These are phyloP conservation scores for Gymnosoma rotundatum DNA, from an alignment of 2,888 invertebrate genomes.

Conservation along the genomic window DNA sequence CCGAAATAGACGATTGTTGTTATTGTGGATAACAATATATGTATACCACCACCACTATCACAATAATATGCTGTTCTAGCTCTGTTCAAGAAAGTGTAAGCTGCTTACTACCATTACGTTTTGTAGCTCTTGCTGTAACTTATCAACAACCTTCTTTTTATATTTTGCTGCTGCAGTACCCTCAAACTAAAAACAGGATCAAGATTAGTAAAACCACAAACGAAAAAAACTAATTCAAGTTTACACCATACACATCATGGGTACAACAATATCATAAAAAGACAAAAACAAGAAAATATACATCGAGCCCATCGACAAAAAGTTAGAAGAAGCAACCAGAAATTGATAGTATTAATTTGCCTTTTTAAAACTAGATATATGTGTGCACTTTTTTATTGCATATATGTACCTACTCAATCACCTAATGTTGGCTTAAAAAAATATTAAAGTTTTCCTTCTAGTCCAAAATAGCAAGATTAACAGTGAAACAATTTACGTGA, in stretches of 20 bases:
- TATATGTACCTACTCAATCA: slow-evolving; percentile 6
- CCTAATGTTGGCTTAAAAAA: background rate
- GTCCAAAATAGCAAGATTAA: background rate
- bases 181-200: slow-evolving; percentile 63
- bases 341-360: slow-evolving; percentile 18
- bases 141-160: slow-evolving; percentile 27
- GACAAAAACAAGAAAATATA: background rate
- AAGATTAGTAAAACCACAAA: slow-evolving; percentile 64
- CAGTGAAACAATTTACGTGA: slow-evolving; percentile 35
- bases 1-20: slow-evolving; percentile 61
- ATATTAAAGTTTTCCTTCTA: slow-evolving; percentile 36
- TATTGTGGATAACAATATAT: slow-evolving; percentile 56
- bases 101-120: slow-evolving; percentile 31
- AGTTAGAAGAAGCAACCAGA: slow-evolving; percentile 21
- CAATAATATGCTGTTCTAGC: slow-evolving; percentile 38
- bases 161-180: slow-evolving; percentile 25
- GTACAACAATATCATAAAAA: slow-evolving; percentile 21
- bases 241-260: slow-evolving; percentile 52
- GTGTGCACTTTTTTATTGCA: background rate
- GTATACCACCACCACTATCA: slow-evolving; percentile 37
- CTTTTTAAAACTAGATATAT: slow-evolving; percentile 2
- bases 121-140: slow-evolving; percentile 27
- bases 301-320: slow-evolving; percentile 1
- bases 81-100: slow-evolving; percentile 52
- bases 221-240: slow-evolving; percentile 62